Conservation (phyloP, 53 echinoderm and acorn worm species). For the Echinarachnius parma region DNA sequence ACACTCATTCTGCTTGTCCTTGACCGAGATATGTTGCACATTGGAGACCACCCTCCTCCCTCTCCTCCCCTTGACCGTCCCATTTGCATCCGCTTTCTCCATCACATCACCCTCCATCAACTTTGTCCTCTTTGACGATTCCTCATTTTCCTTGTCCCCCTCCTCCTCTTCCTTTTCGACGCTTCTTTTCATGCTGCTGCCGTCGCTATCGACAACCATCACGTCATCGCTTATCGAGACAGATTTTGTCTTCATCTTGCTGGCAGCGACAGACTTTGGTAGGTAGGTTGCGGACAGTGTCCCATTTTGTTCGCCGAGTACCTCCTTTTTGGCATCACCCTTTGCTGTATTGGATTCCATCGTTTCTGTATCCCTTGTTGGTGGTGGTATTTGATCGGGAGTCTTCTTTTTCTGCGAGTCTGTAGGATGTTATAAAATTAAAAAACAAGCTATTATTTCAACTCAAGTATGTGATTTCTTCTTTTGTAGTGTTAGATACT, state of each 20-base stretch:
- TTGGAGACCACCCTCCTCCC: slow-evolving; percentile 10
- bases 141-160: not conserved
- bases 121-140: too few relatives aligned
- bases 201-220: slow-evolving; percentile 3
- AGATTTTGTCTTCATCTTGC: not conserved
- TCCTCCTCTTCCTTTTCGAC: slow-evolving; percentile 9
- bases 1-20: slow-evolving; percentile 12
- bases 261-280: too few relatives aligned
- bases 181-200: not conserved
- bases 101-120: not conserved
- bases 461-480: not conserved
- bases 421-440: not conserved
- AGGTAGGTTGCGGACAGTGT: not conserved
- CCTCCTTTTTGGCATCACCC: not conserved
- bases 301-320: not conserved
- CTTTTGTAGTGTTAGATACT: not conserved
- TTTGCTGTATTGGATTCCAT: too few relatives aligned
- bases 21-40: not conserved
- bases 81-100: not conserved
- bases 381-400: slow-evolving; percentile 4
- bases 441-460: not conserved
- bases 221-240: slow-evolving; percentile 16
- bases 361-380: not conserved
- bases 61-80: not conserved
- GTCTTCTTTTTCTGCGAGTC: too few relatives aligned